These are phyloP conservation scores for Zonotrichia leucophrys DNA, from an alignment of 2,113 vertebrate genomes.

Conservation along the genomic window DNA sequence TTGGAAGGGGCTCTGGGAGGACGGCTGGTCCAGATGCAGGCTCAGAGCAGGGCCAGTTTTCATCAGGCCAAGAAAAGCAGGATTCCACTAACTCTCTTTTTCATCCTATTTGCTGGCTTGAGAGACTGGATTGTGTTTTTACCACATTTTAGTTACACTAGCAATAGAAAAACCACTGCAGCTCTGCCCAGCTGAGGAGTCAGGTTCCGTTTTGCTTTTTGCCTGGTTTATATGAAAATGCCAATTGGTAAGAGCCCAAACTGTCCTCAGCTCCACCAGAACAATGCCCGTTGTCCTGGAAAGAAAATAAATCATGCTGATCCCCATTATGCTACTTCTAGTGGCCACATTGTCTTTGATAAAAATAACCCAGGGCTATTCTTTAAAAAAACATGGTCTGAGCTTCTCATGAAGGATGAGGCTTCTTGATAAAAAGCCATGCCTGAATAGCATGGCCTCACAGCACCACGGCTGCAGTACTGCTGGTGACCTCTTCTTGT, in stretches of 20 bases:
- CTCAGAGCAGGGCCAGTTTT: neutral
- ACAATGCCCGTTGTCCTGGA: conserved; percentile 2
- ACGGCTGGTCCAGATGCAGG: neutral
- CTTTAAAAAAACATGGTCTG: neutral
- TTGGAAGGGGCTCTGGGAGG: neutral
- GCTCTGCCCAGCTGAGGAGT: neutral
- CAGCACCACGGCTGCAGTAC: neutral
- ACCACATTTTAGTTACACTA: neutral
- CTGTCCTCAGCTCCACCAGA: neutral
- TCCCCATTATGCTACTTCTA: neutral
- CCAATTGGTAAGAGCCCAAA: neutral
- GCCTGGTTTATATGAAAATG: neutral
- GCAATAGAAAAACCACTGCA: neutral
- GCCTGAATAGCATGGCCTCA: neutral
- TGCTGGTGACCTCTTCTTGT: neutral
- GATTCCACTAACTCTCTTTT: neutral
- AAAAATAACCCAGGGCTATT: conserved; percentile 15
- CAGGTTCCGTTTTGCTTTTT: neutral
- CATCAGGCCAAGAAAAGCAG: neutral
- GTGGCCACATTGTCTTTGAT: neutral
- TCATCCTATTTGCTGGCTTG: neutral
- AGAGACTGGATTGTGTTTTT: neutral
- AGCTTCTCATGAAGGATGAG: neutral
- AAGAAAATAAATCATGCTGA: neutral
- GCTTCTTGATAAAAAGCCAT: neutral